Conservation (phyloP, 2,888 invertebrate genomes). For the Rhimphoctona megacephalus region DNA sequence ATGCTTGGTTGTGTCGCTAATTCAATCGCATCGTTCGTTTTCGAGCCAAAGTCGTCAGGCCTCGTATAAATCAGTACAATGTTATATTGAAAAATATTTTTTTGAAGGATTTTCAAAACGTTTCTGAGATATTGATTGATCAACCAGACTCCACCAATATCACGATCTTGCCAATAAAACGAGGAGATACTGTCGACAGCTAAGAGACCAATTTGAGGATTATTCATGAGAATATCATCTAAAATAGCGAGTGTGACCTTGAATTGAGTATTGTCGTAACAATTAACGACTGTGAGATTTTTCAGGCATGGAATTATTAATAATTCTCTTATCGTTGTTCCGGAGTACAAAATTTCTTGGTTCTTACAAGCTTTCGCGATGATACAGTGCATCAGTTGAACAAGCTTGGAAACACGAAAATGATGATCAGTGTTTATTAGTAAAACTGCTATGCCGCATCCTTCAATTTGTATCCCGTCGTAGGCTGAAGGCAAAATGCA, state of each 20-base stretch:
- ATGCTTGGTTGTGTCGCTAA: constrained; percentile 77
- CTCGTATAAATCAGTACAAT: constrained; percentile 86
- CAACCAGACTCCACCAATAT: constrained; percentile 71
- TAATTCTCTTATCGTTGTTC: constrained; percentile 67
- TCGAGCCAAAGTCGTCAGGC: constrained; percentile 85
- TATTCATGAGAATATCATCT: constrained; percentile 82
- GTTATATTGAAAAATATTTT: constrained; percentile 85
- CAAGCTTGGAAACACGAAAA: constrained; percentile 83
- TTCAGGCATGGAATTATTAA: constrained; percentile 79
- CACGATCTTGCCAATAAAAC: constrained; percentile 86
- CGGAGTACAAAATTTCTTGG: constrained; percentile 44
- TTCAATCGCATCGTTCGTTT: constrained; percentile 74
- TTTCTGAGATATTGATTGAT: constrained; percentile 86
- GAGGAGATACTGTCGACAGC: constrained; percentile 86
- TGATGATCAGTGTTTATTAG: constrained; percentile 86
- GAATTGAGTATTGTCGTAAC: constrained; percentile 83
- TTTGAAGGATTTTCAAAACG: constrained; percentile 84
- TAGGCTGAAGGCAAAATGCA: constrained; percentile 84
- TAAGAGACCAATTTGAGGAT: constrained; percentile 84
- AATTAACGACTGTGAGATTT: constrained; percentile 83
- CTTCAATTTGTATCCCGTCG: constrained; percentile 79
- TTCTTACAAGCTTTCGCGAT: constrained; percentile 75
- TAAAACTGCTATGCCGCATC: constrained; percentile 84
- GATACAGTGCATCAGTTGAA: constrained; percentile 80
- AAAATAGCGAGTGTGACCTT: constrained; percentile 81